Evolutionary conservation across 2,888 invertebrate genomes (phyloP).

Genomic region (Brachyopa scutellaris): DNA sequence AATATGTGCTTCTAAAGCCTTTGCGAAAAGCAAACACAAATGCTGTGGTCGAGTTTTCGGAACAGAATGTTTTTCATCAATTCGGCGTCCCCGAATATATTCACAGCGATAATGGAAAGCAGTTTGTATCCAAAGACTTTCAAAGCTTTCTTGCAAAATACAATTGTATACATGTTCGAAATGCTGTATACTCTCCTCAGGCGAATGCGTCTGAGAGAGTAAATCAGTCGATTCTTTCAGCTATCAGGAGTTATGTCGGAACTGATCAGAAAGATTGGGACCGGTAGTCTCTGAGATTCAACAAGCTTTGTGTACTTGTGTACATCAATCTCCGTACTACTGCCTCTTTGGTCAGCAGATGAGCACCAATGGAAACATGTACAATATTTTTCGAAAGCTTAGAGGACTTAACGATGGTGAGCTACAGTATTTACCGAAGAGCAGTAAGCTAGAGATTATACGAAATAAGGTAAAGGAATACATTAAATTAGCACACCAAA

Average conservation of each 20-base stretch:
- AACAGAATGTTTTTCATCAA: neutral
- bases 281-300: neutral
- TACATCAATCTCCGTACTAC: neutral
- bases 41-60: neutral
- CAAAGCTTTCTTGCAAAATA: neutral
- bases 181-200: neutral
- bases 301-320: neutral
- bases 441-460: neutral
- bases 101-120: neutral
- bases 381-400: neutral
- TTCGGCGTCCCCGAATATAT: neutral
- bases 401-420: neutral
- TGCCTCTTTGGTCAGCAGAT: conserved; percentile 1
- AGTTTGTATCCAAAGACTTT: neutral
- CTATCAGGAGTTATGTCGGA: neutral
- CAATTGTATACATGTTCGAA: neutral
- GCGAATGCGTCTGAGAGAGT: neutral
- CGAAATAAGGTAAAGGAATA: neutral
- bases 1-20: no score
- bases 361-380: neutral
- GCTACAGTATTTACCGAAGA: neutral
- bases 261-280: neutral
- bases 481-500: neutral
- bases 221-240: no score
- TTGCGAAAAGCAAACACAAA: neutral